Evolutionary conservation across 2,113 vertebrate species (phyloP), one percentile per base, ranked within the genome.

Genomic region (Ptilonorhynchus violaceus): DNA sequence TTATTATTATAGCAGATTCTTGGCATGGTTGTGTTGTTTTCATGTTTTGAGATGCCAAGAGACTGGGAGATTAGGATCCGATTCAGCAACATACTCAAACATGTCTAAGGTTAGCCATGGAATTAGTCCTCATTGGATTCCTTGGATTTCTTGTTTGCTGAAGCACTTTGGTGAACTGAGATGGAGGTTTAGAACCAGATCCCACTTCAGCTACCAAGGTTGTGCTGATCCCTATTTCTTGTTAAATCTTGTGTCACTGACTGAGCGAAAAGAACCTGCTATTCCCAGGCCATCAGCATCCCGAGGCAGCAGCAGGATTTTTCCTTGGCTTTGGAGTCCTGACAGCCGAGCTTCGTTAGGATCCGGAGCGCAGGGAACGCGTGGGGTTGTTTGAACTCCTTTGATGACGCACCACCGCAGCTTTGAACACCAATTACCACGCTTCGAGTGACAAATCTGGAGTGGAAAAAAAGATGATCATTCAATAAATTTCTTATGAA

Each of bases 401-500:
- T 68, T 93, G 93, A 66, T 92, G 94, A 67, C 53, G 25, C 15
- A 8, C 85, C 93, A 20, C 72, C 8, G 18, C 60, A 47, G 89
- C 63, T 67, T 96, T 84, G 49, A 86, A 72, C 85, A 92, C 92
- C 96, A 95, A 79, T 97, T 92, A 92, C 92, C 74, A 18, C 25
- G 0, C 92, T 62, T 22, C 94, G 17, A 12, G 88, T 93, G 97
- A 96, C 96, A 97, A 85, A 97, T 96, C 96, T n/a, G 70, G 94
- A 94, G 55, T 33, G 53, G 22, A 15, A 50, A 47, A 95, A 87
- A 84, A 93, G 93, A 95, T 88, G 89, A 97, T 96, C 18, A 33
- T 96, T 97, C 98, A 97, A 97, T 98, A 97, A 94, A 97, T 98
- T 97, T 96, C 95, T 98, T 96, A 98, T 95, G 98, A 98, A 98